Conservation (phyloP, 1,140 invertebrate species). For the Tribolium castaneum region DNA sequence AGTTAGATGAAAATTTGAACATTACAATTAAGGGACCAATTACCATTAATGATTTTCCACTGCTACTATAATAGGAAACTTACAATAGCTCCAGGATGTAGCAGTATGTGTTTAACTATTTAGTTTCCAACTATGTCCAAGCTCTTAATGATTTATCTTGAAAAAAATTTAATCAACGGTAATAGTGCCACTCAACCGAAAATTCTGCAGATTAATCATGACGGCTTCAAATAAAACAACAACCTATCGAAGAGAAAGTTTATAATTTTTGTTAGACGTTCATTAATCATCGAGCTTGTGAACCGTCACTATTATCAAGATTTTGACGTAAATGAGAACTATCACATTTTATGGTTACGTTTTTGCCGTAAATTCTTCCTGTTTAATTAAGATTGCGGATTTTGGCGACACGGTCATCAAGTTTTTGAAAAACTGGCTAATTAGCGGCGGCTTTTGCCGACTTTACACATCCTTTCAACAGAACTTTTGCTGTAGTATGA, state of each 20-base stretch:
- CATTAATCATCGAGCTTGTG: neutral
- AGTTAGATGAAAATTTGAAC: constrained; percentile 18
- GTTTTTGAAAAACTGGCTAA: neutral
- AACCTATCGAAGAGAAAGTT: constrained; percentile 1
- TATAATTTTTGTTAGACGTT: neutral
- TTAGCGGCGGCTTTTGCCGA: neutral
- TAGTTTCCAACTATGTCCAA: neutral
- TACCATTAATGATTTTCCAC: constrained; percentile 14
- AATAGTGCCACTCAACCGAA: constrained; percentile 10
- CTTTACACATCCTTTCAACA: neutral
- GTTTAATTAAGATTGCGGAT: neutral
- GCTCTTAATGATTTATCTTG: constrained; percentile 1
- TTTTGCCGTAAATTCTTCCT: neutral
- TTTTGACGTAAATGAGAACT: neutral
- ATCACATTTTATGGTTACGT: neutral
- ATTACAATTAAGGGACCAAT: constrained; percentile 26
- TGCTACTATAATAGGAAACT: constrained; percentile 26
- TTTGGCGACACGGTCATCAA: neutral
- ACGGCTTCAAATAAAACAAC: neutral
- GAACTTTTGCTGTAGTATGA: neutral
- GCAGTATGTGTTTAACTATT: neutral
- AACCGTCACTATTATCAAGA: neutral
- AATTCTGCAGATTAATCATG: constrained; percentile 14
- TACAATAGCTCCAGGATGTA: neutral
- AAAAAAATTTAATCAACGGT: constrained; percentile 15